These are phyloP conservation scores for Leucosticte australis DNA, from an alignment of 2,113 vertebrate species.

Conservation along the genomic window DNA sequence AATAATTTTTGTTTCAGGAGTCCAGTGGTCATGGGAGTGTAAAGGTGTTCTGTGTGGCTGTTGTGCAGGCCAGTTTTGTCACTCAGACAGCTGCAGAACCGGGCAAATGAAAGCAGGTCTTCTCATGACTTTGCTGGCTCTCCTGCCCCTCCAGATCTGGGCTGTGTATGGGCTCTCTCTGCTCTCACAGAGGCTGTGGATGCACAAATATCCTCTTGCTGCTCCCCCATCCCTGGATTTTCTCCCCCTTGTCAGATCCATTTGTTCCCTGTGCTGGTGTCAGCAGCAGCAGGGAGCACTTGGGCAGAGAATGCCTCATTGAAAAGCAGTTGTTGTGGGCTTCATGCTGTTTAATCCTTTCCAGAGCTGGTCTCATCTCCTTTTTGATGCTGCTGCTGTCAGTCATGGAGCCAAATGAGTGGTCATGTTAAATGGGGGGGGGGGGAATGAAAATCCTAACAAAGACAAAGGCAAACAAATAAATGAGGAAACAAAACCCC, in stretches of 20 bases:
- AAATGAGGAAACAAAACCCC: background rate
- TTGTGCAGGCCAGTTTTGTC: background rate
- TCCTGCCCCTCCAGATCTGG: background rate
- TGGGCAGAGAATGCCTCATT: background rate
- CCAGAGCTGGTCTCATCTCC: background rate
- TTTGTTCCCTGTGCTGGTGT: background rate
- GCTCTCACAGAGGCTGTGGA: background rate
- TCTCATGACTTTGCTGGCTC: background rate
- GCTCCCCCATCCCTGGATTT: background rate
- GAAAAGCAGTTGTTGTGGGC: background rate
- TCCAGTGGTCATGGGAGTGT: background rate
- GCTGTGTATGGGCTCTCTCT: background rate
- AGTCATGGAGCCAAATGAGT: background rate
- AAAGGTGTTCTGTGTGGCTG: background rate
- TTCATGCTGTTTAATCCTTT: conserved; percentile 40
- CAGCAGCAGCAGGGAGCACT: background rate
- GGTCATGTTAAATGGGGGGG: background rate
- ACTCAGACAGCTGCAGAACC: background rate
- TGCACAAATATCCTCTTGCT: background rate
- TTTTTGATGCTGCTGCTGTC: background rate
- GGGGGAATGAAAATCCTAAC: background rate
- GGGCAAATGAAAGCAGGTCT: background rate
- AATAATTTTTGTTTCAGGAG: background rate
- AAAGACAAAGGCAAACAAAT: background rate
- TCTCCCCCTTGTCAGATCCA: background rate